Evolutionary conservation across 1,140 invertebrate species (phyloP), one percentile per base, ranked within the genome.

Genomic region (Lepidostoma basale): DNA sequence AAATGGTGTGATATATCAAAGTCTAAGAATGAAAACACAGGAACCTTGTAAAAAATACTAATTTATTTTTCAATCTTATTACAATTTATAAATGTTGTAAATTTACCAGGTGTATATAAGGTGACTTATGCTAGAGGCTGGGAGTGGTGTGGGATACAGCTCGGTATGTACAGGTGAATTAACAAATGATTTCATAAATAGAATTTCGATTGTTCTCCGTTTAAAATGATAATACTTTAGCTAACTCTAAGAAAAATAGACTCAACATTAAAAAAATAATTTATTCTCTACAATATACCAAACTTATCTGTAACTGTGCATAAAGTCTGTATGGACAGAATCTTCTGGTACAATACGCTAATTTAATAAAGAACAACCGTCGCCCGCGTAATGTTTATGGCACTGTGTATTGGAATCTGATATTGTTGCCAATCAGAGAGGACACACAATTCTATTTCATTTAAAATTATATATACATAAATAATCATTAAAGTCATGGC

Each of bases 231-330:
- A 67, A 67, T 67, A 67, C 65, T 67, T 67, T 67, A 42, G 22
- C 49, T 49, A 56, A 58, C 26, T 59, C 54, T 67, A 67, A 67
- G 16, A 67, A 67, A n/a, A 66, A 66, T 66, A 67, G 54, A 67
- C 58, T 67, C 64, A 67, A 67, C 65, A 67, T 67, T 58, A 64
- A 62, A 67, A 67, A 67, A 67, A 67, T 67, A 67, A 67, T 59
- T 67, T 67, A 44, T 67, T 54, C 22, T 54, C 40, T 62, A 62
- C 40, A 62, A 47, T 42, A 42, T 26, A 42, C 58, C 30, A 40
- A 42, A 26, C 58, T 60, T 60, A 44, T 28, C 26, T 60, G 58
- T 44, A 60, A 56, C n/a, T 56, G 8, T 54, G 49, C 49, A 14
- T 18, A 30, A 28, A n/a, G 10, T 12, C 18, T 28, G 49, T n/a